Base-by-base conservation (phyloP, 2,888 invertebrate species). In the Sinopyrophorus schimmeli region DNA sequence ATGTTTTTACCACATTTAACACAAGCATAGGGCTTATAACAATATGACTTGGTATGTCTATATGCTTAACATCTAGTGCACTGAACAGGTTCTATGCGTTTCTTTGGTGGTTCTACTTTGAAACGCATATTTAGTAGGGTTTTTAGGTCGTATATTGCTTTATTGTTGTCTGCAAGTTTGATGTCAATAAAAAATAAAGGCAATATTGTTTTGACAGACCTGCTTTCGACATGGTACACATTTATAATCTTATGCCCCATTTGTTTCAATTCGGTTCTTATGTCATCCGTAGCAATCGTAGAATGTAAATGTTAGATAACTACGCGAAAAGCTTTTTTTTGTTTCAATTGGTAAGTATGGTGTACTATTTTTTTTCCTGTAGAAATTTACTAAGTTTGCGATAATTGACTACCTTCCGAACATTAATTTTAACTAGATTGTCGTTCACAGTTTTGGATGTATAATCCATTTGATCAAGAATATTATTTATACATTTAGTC, bases 401-500 rank as follows among this genome's bases (percentile, higher is more conserved):
- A 28, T 28, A 28, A 14, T 28, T 14, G 14, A n/a, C 11, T n/a
- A 14, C 28, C 3, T 6, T 5, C 14, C 14, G 28, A 12, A 28
- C 28, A 10, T 28, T 28, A 12, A 28, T 3, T 28, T 28, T 28
- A 10, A 28, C 28, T 28, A 28, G 12, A 3, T 28, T 28, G 14
- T 28, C 28, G 7, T 5, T 28, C 28, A 28, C 14, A n/a, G 28
- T 3, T 28, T 28, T 10, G 14, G 28, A 28, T 3, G 28, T 28
- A 26, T 26, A 9, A n/a, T 26, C 6, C 5, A 14, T 28, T 28
- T 3, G 4, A 3, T 3, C 3, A 6, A 28, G 14, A 26, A 26
- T 26, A n/a, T n/a, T n/a, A n/a, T n/a, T n/a, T n/a, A n/a, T n/a
- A 26, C 26, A 26, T 28, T 28, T 5, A n/a, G 14, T 28, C 28